Evolutionary conservation across 92 coral and sea anemone species (phyloP), one percentile per base, ranked within the genome.

Genomic region (Actinernus sp.): DNA sequence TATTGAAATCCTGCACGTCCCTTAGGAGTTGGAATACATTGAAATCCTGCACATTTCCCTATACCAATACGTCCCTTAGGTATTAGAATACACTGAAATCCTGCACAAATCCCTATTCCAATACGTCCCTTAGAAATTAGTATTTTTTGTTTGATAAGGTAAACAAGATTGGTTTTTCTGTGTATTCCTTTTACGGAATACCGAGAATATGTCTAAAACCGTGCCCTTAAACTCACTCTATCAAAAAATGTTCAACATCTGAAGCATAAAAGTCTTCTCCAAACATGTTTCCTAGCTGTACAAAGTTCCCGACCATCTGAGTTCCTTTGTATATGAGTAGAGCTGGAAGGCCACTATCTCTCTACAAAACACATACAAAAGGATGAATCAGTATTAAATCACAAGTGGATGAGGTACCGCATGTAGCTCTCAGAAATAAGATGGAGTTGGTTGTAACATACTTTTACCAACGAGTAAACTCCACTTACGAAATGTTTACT

Each of bases 401-500:
- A 52, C 32, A 2, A 23, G 25, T 1, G 1, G 24, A 4, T 50
- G 29, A 7, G 17, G 24, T 24, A 25, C 9, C 16, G 1, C 3
- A 38, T 22, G 57, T 12, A 10, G n/a, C 55, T 24, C 10, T 21
- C 8, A 4, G 10, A 24, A 17, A n/a, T 40, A 2, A 0, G 14
- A 12, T 61, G 33, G 3, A 38, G 7, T 43, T 43, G 8, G 8
- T 4, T n/a, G 0, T 14, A 6, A 43, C 0, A 5, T 5, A 43
- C 6, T n/a, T 43, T 24, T 43, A 5, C 7, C 56, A 22, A 26
- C 0, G 8, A 26, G 5, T 28, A 50, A 49, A 5, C 7, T 28
- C 3, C n/a, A 95, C 99, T 95, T 84, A 95, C 99, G 84, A 95
- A 95, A 50, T 87, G 79, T 76, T 82, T 89, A 71, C 99, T 95